Evolutionary conservation across 2,888 invertebrate species (phyloP), one percentile per base, ranked within the genome.

Genomic region (Crocallis elinguaria): DNA sequence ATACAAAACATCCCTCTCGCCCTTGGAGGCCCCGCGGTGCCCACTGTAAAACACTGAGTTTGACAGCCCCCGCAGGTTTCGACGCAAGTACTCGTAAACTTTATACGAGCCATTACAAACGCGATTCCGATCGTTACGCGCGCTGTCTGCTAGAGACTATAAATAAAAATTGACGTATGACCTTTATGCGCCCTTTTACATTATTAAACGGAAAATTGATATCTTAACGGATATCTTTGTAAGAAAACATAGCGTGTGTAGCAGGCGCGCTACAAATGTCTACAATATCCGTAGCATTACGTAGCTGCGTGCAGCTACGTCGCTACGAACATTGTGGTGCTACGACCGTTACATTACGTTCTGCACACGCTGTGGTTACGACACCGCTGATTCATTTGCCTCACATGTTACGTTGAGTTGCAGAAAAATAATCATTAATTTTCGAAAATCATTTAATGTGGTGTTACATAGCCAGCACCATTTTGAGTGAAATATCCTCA

Each of bases 51-150:
- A 56, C 49, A 57, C 48, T 54, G 39, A 44, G 45, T 53, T 52
- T 49, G 56, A 56, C 50, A 37, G 49, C 37, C 48, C 42, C 50
- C 39, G 29, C 51, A 45, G 54, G 42, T 50, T 16, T 33, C 49
- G 42, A 42, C 21, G 39, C 48, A n/a, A 21, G 32, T 9, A 17
- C 60, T 63, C 63, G 58, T 61, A 55, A 63, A 63, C 43, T 52
- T 61, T 63, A 57, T 55, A 57, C 57, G 54, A 51, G 48, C 55
- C 52, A 48, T 61, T 42, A 51, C 58, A 50, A 52, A 36, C 52
- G 51, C 49, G 56, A 56, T 56, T 58, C 50, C 43, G 48, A 36
- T 56, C 57, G 51, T 60, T 44, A 56, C 51, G 8, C 19, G 5
- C 23, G 32, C 16, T 27, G 17, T 39, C 27, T 27, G 42, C 48